Base-by-base conservation (phyloP, 2,888 invertebrate species). In the Tetropium fuscum region DNA sequence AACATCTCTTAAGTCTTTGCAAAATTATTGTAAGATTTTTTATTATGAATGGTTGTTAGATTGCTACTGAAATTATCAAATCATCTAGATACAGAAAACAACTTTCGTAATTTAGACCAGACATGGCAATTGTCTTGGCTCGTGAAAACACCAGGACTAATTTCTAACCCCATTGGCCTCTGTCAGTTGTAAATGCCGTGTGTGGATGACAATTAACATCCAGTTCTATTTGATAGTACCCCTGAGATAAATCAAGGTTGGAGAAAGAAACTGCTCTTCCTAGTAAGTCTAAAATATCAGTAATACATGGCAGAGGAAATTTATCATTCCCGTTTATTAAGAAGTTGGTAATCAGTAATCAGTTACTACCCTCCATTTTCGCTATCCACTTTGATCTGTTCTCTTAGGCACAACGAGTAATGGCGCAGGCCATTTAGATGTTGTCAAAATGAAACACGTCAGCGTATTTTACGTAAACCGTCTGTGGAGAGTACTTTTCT, bases 131-230 rank as follows among this genome's bases (percentile, higher is more conserved):
- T 3, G 68, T 63, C 68, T 70, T 70, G 16, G 54, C 45, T 44
- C 71, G 47, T 15, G 66, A 73, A 63, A 74, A 74, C 47, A 62
- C 45, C 64, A 8, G 69, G 57, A 51, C 56, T 59, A 60, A 60
- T 67, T 62, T 73, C 73, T 41, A 73, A 54, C 16, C 72, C 70
- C 68, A 74, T 71, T 18, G 65, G 64, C 69, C 70, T 47, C 55
- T 45, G 56, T 66, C 63, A 8, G 70, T 72, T 3, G 58, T 58
- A 58, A 74, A 74, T n/a, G 66, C 67, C 30, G 69, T 73, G 55
- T 40, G 66, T 19, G 60, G 53, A 59, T 72, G 57, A 30, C 66
- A 56, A 5, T 34, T 22, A 15, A 53, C 13, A 11, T 69, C 55
- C 51, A 71, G 34, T 54, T 73, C 70, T 36, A 71, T 55, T 58